A percentile compares a stretch with the other conserved stretches of the same genome.
phyloP scores from a whole-genome alignment of 2,888 invertebrate species.

The Philopedon plagiatum region DNA sequence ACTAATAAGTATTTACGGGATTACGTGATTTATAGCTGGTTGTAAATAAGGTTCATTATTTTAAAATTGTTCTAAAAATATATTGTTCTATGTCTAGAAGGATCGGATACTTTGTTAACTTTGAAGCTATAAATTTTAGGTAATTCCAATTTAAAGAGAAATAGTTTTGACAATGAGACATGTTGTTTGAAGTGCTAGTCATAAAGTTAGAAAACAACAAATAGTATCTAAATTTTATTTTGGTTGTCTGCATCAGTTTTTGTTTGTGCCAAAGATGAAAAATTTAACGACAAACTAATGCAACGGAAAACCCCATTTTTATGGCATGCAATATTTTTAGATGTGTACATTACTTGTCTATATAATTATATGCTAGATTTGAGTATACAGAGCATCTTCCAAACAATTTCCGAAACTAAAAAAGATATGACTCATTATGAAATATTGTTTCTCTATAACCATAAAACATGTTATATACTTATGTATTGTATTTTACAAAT shows the following conservation, averaged over 20 bases:
- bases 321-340: no score
- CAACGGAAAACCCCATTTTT: not conserved
- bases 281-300: not conserved
- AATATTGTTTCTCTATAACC: no score
- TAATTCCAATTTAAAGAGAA: conserved; percentile 1
- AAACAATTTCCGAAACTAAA: no score
- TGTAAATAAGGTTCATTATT: conserved; percentile 21
- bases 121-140: not conserved
- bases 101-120: not conserved
- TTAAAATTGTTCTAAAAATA: conserved; percentile 14
- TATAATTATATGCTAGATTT: no score
- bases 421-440: no score
- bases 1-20: conserved; percentile 1
- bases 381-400: no score
- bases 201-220: not conserved
- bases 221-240: not conserved
- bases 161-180: conserved; percentile 3
- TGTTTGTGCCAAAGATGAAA: not conserved
- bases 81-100: not conserved
- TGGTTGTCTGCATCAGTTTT: not conserved
- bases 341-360: no score
- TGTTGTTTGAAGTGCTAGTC: not conserved
- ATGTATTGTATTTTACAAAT: no score
- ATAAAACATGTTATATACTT: no score
- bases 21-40: conserved; percentile 13